Base-by-base conservation (phyloP, 2,113 vertebrate species). In the Procavia capensis region DNA sequence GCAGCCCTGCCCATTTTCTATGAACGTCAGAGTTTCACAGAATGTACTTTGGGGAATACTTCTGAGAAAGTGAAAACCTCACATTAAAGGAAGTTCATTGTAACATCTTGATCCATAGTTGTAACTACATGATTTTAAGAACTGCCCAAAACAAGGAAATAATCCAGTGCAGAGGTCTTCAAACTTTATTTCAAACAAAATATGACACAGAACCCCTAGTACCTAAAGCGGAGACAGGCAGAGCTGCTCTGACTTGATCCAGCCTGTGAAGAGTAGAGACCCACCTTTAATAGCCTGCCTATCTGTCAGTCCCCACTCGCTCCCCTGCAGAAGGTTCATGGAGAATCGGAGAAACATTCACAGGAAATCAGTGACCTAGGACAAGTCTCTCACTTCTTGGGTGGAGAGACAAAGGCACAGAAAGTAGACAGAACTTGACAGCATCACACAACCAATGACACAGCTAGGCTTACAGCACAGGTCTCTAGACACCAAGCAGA, bases 151-250 rank as follows among this genome's bases (percentile, higher is more conserved):
- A 85, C 27, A 79, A 83, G 29, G 25, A 91, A 95, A 88, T 66
- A 66, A 90, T 86, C 27, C 80, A 25, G 19, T 41, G 9, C n/a
- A 91, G 29, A 83, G 9, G 31, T 82, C 93, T 95, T 84, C 4
- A 20, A 78, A 88, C 39, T 81, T 70, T 72, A 36, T 82, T 83
- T 91, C 79, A 80, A 93, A 78, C 24, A 39, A 82, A 93, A 75
- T 82, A 29, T 74, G 39, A 85, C 16, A 57, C 2, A 39, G 66
- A 88, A 75, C 29, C 24, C 24, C 17, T 76, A 81, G 27, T 29
- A n/a, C 10, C 31, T 41, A 68, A 93, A 82, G 68, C 36, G 64
- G 57, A 94, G 63, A 80, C 61, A 47, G 34, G 16, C 24, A 59
- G 27, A 57, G 34, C 25, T 84, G n/a, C 43, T 83, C 70, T 68